Evolutionary conservation across 2,888 invertebrate genomes (phyloP).

Genomic region (Ichneumoninae sp.): DNA sequence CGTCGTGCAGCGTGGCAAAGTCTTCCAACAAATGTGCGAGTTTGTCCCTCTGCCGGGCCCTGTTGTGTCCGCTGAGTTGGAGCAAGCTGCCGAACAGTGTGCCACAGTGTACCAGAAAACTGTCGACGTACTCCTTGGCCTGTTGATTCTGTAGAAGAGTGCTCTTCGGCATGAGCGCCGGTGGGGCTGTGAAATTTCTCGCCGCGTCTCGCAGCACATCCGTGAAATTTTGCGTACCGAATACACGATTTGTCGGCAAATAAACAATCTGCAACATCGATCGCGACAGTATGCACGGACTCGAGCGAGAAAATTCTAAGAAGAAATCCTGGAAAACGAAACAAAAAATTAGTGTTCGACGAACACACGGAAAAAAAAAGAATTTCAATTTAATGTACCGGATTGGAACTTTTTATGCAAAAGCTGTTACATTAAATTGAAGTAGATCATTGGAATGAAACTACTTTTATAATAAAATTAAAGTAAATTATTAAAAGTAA

Average conservation of each 20-base stretch:
- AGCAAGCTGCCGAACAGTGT: constrained; percentile 94
- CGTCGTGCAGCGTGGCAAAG: constrained; percentile 95
- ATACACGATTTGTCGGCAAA: constrained; percentile 86
- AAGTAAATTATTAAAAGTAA: too few relatives aligned
- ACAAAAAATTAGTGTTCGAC: constrained; percentile 20
- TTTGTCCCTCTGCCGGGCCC: constrained; percentile 97
- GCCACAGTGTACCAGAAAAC: constrained; percentile 94
- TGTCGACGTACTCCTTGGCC: constrained; percentile 94
- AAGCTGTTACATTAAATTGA: too few relatives aligned
- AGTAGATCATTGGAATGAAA: too few relatives aligned
- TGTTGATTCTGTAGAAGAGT: constrained; percentile 89
- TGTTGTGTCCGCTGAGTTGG: constrained; percentile 96
- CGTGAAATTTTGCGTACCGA: constrained; percentile 88
- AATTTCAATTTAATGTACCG: too few relatives aligned
- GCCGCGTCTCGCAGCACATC: constrained; percentile 95
- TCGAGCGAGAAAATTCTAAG: constrained; percentile 94
- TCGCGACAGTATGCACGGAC: constrained; percentile 96
- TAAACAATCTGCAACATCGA: constrained; percentile 95
- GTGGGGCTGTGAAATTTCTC: constrained; percentile 94
- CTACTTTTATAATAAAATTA: too few relatives aligned
- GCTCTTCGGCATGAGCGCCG: constrained; percentile 92
- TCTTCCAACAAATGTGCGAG: constrained; percentile 95
- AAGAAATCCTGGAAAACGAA: constrained; percentile 91
- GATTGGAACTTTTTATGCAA: too few relatives aligned
- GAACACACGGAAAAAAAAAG: too few relatives aligned